Percentiles rank a stretch among this genome's conserved stretches.
phyloP scores from a whole-genome alignment of 2,888 invertebrate species.

The Diarsia mendica region DNA sequence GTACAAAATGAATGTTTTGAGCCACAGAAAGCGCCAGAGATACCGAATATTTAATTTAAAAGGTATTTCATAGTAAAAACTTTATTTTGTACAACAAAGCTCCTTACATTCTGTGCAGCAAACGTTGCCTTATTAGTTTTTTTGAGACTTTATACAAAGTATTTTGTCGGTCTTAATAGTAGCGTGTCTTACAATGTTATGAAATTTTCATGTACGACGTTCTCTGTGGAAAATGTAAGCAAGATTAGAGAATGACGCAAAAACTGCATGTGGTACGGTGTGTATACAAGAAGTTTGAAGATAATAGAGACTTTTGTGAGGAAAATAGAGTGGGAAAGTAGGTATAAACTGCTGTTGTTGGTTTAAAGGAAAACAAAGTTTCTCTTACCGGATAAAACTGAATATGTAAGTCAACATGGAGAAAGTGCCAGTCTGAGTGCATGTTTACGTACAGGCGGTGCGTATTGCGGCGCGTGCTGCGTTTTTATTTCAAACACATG shows the following conservation, averaged over 20 bases:
- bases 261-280: slow-evolving; percentile 42
- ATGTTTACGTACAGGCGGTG: no score
- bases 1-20: slow-evolving; percentile 54
- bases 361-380: neutral
- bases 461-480: no score
- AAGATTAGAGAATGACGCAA: slow-evolving; percentile 36
- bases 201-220: slow-evolving; percentile 52
- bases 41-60: slow-evolving; percentile 62
- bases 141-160: slow-evolving; percentile 62
- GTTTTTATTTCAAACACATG: no score
- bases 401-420: no score
- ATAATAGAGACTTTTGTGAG: slow-evolving; percentile 1
- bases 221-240: slow-evolving; percentile 22
- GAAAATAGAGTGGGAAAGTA: slow-evolving; percentile 2
- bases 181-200: slow-evolving; percentile 52
- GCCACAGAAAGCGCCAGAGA: slow-evolving; percentile 40
- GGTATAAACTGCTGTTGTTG: slow-evolving; percentile 8
- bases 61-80: slow-evolving; percentile 52
- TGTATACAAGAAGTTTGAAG: slow-evolving; percentile 17
- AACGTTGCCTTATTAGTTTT: slow-evolving; percentile 62
- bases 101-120: slow-evolving; percentile 48
- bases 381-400: no score
- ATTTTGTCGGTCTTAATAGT: slow-evolving; percentile 42
- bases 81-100: slow-evolving; percentile 55
- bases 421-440: no score